Conservation (phyloP, 2,888 invertebrate genomes). For the Apamea crenata region DNA sequence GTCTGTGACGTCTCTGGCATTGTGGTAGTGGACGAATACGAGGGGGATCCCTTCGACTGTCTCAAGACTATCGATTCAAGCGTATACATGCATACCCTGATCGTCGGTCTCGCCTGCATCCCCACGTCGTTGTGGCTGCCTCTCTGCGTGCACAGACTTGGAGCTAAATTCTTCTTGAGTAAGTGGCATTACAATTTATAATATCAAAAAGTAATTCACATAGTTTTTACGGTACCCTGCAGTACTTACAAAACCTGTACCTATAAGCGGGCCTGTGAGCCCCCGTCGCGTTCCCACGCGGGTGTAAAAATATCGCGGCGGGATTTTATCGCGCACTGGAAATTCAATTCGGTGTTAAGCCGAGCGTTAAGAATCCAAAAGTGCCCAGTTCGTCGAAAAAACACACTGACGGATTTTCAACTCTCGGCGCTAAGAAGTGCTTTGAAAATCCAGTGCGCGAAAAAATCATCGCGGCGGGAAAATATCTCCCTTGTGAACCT, state of each 20-base stretch:
- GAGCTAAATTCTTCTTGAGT: conserved; percentile 96
- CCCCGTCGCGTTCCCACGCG: background rate
- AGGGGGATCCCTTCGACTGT: conserved; percentile 90
- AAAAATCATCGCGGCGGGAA: background rate
- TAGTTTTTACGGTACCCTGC: background rate
- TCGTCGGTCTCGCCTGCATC: conserved; percentile 95
- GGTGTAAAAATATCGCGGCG: background rate
- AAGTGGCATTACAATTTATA: conserved; percentile 74
- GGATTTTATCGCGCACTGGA: background rate
- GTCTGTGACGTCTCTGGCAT: conserved; percentile 95
- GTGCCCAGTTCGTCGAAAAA: background rate
- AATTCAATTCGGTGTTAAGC: too few species aligned
- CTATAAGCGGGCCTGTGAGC: background rate
- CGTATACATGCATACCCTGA: conserved; percentile 94
- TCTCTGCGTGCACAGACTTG: conserved; percentile 94
- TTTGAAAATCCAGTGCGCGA: background rate
- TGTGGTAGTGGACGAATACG: conserved; percentile 86
- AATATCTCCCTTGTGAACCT: background rate
- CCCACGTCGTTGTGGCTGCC: conserved; percentile 95
- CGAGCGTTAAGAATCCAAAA: background rate
- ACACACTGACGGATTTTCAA: too few species aligned
- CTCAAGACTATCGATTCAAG: conserved; percentile 91
- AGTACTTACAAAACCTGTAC: background rate
- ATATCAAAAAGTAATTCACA: background rate
- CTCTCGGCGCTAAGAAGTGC: background rate